phyloP scores from a whole-genome alignment of 2,797 vertebrate genomes.

The Emydoidea blandingii region DNA sequence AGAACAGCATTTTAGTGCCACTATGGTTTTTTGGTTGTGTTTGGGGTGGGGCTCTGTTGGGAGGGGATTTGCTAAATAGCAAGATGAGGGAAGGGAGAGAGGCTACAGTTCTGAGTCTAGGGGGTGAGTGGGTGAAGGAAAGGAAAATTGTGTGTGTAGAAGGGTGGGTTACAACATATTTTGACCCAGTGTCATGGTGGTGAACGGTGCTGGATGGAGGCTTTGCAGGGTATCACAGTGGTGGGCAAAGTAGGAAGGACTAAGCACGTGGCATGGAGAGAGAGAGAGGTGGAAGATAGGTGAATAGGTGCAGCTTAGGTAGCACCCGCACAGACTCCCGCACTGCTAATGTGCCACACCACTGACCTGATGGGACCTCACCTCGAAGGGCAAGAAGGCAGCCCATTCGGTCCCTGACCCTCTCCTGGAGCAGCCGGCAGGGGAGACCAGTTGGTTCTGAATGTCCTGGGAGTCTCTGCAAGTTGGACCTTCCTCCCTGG shows the following conservation, averaged over 20 bases:
- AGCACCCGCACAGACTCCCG: background rate
- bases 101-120: background rate
- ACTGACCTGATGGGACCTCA: background rate
- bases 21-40: background rate
- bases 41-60: background rate
- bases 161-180: too few relatives aligned
- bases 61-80: background rate
- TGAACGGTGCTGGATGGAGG: background rate
- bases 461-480: background rate
- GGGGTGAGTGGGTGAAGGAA: background rate
- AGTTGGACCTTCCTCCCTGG: background rate
- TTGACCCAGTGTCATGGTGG: background rate
- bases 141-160: background rate
- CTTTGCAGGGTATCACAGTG: background rate
- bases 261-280: fast-evolving
- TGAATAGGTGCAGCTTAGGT: too few relatives aligned
- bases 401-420: background rate
- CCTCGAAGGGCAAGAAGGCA: background rate
- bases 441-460: background rate
- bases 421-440: background rate
- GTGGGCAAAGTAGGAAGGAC: background rate
- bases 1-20: background rate
- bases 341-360: background rate
- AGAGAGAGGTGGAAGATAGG: background rate
- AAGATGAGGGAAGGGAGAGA: background rate